These are phyloP conservation scores for Hemicordylus capensis DNA, from an alignment of 2,113 vertebrate species.

Conservation along the genomic window DNA sequence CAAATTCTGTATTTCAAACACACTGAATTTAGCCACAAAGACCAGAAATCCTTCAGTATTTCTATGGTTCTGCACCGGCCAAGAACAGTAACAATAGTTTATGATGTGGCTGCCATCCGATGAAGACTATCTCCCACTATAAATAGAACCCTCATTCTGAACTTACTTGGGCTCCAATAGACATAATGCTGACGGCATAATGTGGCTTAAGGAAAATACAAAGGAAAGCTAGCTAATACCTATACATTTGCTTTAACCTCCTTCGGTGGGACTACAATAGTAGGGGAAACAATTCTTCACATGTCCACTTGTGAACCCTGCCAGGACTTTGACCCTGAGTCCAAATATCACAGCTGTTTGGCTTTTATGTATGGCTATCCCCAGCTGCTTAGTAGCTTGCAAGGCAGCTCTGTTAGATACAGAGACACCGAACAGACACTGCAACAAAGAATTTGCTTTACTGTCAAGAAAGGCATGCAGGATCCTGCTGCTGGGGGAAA, in stretches of 20 bases:
- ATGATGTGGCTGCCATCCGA: too few species aligned
- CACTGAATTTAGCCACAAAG: too few species aligned
- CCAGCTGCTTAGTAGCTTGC: not conserved
- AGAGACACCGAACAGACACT: not conserved
- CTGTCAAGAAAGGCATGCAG: not conserved
- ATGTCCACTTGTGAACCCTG: not conserved
- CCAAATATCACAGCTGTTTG: not conserved
- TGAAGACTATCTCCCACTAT: too few species aligned
- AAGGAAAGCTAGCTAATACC: not conserved
- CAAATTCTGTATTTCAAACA: too few species aligned
- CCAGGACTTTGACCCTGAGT: not conserved
- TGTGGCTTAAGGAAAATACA: not conserved
- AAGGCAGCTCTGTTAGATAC: not conserved
- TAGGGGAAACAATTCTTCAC: not conserved
- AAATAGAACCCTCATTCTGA: too few species aligned
- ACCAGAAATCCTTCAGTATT: too few species aligned
- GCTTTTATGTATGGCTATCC: not conserved
- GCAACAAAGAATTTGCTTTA: not conserved
- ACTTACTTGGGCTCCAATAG: too few species aligned
- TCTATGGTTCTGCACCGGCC: too few species aligned
- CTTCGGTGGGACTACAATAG: not conserved
- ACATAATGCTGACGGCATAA: not conserved
- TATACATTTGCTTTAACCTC: not conserved
- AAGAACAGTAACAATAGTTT: too few species aligned
- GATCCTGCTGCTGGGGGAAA: not conserved